A percentile compares a stretch with the other conserved stretches of the same genome.
These are phyloP conservation scores for Erebia palarica DNA, from an alignment of 2,888 invertebrate genomes.

Conservation along the genomic window DNA sequence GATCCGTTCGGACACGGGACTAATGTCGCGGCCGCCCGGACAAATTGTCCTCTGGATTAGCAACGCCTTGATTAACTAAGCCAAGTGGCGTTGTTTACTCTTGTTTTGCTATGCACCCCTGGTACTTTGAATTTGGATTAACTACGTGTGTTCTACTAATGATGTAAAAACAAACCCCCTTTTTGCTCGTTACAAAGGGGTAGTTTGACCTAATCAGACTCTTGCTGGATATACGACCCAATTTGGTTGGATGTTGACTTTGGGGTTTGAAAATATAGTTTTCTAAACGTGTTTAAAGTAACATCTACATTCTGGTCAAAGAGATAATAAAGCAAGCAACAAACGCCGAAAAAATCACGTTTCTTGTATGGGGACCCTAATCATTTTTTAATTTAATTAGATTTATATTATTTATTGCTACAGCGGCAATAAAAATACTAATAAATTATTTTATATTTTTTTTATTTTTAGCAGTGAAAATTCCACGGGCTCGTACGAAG, in stretches of 20 bases:
- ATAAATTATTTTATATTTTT: too few relatives aligned
- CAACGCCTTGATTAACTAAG: slow-evolving; percentile 74
- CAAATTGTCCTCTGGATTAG: slow-evolving; percentile 72
- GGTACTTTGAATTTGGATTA: slow-evolving; percentile 47
- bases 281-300: too few relatives aligned
- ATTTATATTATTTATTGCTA: too few relatives aligned
- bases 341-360: too few relatives aligned
- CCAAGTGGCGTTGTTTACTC: slow-evolving; percentile 57
- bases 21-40: slow-evolving; percentile 72
- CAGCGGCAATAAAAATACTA: background rate
- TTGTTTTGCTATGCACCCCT: slow-evolving; percentile 74
- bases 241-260: background rate
- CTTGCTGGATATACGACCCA: background rate
- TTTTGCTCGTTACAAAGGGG: slow-evolving; percentile 2
- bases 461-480: background rate
- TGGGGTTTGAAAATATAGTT: too few relatives aligned
- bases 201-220: background rate
- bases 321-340: too few relatives aligned
- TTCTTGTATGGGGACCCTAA: too few relatives aligned
- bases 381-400: too few relatives aligned
- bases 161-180: slow-evolving; percentile 18
- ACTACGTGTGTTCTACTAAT: slow-evolving; percentile 24
- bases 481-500: too few relatives aligned
- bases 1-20: slow-evolving; percentile 63
- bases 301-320: too few relatives aligned